These are phyloP conservation scores for Aegithalos caudatus DNA, from an alignment of 2,113 vertebrate genomes.

Conservation along the genomic window DNA sequence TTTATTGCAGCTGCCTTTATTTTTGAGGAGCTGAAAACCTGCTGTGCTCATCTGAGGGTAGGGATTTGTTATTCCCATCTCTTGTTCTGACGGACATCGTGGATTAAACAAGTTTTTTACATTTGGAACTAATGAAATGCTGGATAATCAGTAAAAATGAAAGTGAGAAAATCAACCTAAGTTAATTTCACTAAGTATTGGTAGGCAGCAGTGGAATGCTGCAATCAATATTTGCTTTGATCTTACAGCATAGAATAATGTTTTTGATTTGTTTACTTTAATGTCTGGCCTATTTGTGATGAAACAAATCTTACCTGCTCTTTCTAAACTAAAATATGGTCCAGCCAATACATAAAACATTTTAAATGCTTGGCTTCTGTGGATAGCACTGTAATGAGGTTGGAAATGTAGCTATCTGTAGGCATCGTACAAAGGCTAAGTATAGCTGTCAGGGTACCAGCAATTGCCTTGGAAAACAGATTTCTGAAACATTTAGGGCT, in stretches of 20 bases:
- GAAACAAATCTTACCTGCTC: conserved; percentile 28
- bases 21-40: background rate
- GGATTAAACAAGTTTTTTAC: background rate
- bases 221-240: background rate
- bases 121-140: background rate
- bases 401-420: conserved; percentile 30
- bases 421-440: background rate
- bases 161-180: background rate
- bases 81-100: background rate
- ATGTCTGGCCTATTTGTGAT: conserved; percentile 31
- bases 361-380: conserved; percentile 30
- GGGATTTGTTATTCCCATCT: background rate
- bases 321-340: conserved; percentile 26
- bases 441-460: background rate
- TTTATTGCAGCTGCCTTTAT: background rate
- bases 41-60: background rate
- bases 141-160: background rate
- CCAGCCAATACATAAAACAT: conserved; percentile 5
- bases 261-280: conserved; percentile 49
- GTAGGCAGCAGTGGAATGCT: background rate
- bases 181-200: background rate
- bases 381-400: conserved; percentile 22
- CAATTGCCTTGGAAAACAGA: conserved; percentile 17
- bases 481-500: conserved; percentile 3
- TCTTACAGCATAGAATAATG: background rate